Conservation (phyloP, 2,113 vertebrate species). For the Myotis brandtii region DNA sequence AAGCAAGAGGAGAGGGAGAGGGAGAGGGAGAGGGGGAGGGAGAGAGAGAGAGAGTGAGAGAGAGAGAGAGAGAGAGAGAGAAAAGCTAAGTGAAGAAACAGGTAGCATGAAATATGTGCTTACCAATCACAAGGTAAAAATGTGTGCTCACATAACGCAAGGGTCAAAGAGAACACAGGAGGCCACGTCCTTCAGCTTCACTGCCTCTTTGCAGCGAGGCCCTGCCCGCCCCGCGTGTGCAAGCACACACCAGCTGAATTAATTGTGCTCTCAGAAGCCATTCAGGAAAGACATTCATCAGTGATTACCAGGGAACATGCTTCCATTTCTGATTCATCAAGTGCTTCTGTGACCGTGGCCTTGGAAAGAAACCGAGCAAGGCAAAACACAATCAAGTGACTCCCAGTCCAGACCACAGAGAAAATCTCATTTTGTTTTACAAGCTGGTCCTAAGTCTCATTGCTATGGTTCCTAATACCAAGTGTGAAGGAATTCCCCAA, state of each 20-base stretch:
- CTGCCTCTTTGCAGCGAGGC: background rate
- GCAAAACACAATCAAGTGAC: slow-evolving; percentile 46
- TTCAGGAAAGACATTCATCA: slow-evolving; percentile 49
- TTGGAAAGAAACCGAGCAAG: background rate
- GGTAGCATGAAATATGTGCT: slow-evolving; percentile 46
- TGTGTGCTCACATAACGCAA: background rate
- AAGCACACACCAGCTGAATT: background rate
- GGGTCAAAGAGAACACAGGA: slow-evolving; percentile 47
- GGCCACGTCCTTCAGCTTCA: background rate
- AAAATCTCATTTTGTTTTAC: background rate
- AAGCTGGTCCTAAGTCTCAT: background rate
- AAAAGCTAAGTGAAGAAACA: slow-evolving; percentile 49
- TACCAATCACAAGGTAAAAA: slow-evolving; percentile 62
- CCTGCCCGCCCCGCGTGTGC: rapidly evolving
- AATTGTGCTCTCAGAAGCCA: background rate
- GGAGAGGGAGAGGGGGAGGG: no score
- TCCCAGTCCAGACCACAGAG: slow-evolving; percentile 2
- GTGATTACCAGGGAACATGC: slow-evolving; percentile 50
- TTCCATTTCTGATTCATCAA: slow-evolving; percentile 62
- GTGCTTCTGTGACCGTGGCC: background rate
- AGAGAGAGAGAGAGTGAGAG: no score
- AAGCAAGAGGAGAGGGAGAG: no score
- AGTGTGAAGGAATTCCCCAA: background rate
- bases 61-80: no score
- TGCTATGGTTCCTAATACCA: background rate